phyloP scores from a whole-genome alignment of 2,888 invertebrate species.

The Drosophila hamatofila region DNA sequence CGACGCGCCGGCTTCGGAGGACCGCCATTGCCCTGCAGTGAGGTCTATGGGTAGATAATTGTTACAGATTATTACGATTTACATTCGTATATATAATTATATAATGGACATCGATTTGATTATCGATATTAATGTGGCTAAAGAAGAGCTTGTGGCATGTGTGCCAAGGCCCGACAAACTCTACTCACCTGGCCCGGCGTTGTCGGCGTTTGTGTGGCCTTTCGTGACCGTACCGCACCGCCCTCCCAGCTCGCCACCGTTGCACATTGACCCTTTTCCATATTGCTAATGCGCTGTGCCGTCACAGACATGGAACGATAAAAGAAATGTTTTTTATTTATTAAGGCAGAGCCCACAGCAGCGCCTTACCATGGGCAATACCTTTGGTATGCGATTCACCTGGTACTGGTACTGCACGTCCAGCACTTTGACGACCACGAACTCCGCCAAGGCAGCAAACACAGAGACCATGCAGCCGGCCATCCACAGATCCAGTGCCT shows the following conservation, averaged over 20 bases:
- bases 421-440: slow-evolving; percentile 92
- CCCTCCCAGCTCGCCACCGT: slow-evolving; percentile 90
- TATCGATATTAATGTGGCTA: slow-evolving; percentile 31
- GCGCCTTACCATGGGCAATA: slow-evolving; percentile 84
- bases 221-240: slow-evolving; percentile 88
- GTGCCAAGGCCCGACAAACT: slow-evolving; percentile 46
- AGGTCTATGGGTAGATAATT: slow-evolving; percentile 76
- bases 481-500: slow-evolving; percentile 95
- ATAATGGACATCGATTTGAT: slow-evolving; percentile 26
- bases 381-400: slow-evolving; percentile 86
- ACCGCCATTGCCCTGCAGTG: slow-evolving; percentile 85
- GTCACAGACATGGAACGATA: slow-evolving; percentile 34
- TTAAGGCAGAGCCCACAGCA: slow-evolving; percentile 41
- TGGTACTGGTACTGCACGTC: slow-evolving; percentile 90
- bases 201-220: slow-evolving; percentile 86
- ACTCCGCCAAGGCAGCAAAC: slow-evolving; percentile 93
- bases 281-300: slow-evolving; percentile 87
- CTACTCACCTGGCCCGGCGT: slow-evolving; percentile 85
- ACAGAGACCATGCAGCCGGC: slow-evolving; percentile 95
- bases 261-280: slow-evolving; percentile 89
- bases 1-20: slow-evolving; percentile 85
- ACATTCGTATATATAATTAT: background rate
- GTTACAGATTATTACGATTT: background rate
- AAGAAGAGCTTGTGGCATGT: slow-evolving; percentile 25
- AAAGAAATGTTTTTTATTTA: slow-evolving; percentile 55